Evolutionary conservation across 2,888 invertebrate genomes (phyloP).

Genomic region (Drosophila macrospina): DNA sequence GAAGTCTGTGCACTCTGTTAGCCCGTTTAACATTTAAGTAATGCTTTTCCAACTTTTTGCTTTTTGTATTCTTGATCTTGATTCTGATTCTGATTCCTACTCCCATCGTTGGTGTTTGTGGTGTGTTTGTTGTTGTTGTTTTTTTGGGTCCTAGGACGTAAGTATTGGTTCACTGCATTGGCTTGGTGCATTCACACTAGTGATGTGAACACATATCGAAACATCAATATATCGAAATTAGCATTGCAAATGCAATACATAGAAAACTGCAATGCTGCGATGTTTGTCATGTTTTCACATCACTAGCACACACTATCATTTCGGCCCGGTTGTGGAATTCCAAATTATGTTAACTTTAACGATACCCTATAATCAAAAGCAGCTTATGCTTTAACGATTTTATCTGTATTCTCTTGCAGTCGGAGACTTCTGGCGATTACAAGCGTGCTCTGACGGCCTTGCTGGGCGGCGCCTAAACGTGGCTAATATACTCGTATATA

Average conservation of each 20-base stretch:
- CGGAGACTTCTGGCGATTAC: slow-evolving; percentile 88
- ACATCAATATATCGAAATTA: too few relatives aligned
- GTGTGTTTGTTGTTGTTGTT: slow-evolving; percentile 45
- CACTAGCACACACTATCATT: not conserved
- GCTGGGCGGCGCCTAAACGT: slow-evolving; percentile 78
- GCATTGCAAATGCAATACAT: too few relatives aligned
- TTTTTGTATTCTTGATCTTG: slow-evolving; percentile 42
- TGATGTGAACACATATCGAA: too few relatives aligned
- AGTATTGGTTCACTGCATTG: slow-evolving; percentile 55
- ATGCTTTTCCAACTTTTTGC: slow-evolving; percentile 43
- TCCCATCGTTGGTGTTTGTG: slow-evolving; percentile 23
- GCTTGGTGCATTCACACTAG: not conserved
- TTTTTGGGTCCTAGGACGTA: slow-evolving; percentile 65
- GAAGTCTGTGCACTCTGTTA: not conserved
- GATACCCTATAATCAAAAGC: too few relatives aligned
- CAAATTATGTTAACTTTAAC: slow-evolving; percentile 24
- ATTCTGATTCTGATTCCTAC: not conserved
- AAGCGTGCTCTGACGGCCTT: slow-evolving; percentile 86
- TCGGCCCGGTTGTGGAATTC: slow-evolving; percentile 27
- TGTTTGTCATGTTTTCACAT: too few relatives aligned
- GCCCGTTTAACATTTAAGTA: slow-evolving; percentile 30
- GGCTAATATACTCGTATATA: not conserved
- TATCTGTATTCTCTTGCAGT: slow-evolving; percentile 66
- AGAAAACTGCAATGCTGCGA: too few relatives aligned
- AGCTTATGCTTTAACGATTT: not conserved